Base-by-base conservation (phyloP, 2,888 invertebrate species). In the Rhabditophanes sp. region DNA sequence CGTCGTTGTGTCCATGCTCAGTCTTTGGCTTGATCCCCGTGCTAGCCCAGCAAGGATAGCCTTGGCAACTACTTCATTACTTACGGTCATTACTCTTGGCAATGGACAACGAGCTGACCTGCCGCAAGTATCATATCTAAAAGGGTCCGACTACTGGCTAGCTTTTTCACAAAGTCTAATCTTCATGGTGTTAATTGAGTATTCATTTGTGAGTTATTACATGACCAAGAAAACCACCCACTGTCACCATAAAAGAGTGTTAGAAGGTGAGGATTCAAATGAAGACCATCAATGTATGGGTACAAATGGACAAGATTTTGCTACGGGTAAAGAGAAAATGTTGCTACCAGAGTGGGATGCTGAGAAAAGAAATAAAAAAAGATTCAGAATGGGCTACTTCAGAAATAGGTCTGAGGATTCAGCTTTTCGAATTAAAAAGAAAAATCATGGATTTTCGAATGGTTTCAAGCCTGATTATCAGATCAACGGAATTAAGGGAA, bases 41-140 rank as follows among this genome's bases (percentile, higher is more conserved):
- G 64, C 64, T 1, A 56, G 56, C 20, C 64, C 64, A 3, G 64
- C 64, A 2, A 31, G 56, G 18, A 61, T 64, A 29, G 50, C 57
- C 9, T 44, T 64, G 6, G 61, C 62, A 14, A 64, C 64, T 42
- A 64, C 64, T 15, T 51, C 54, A 8, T 47, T 64, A 12, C 53
- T 64, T 25, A 64, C 64, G 3, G 35, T 64, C 26, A 63, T 60
- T 3, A 64, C 62, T 7, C 59, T 64, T 57, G 53, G 59, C 39
- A 64, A 64, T 26, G 60, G 62, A 19, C 61, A 57, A 8, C 25
- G 64, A 22, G 60, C 60, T 26, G 62, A 64, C 35, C 37, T 64
- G 30, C 64, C 64, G 4, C 64, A 64, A 42, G 63, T 60, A 24
- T 46, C 51, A 27, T 57, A 57, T 37, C 48, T 57, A 28, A 57